phyloP scores from a whole-genome alignment of 2,888 invertebrate species.

The Pandemis heparana region DNA sequence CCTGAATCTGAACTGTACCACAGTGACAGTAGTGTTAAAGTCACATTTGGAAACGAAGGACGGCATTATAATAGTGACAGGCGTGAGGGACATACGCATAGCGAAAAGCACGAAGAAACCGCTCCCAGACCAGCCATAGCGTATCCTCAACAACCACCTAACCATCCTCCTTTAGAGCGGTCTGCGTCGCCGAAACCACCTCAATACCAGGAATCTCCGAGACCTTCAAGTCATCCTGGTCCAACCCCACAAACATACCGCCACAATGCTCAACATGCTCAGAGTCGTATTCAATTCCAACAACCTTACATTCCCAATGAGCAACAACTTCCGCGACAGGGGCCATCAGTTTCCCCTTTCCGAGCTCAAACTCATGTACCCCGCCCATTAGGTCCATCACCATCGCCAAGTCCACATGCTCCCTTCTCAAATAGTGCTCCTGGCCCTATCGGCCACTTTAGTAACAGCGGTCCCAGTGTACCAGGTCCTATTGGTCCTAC shows the following conservation, averaged over 20 bases:
- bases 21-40: conserved; percentile 91
- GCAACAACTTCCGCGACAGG: conserved; percentile 78
- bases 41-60: conserved; percentile 91
- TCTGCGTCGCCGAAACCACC: conserved; percentile 66
- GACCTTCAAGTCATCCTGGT: conserved; percentile 56
- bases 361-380: conserved; percentile 65
- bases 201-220: conserved; percentile 60
- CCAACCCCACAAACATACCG: conserved; percentile 62
- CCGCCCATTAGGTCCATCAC: conserved; percentile 69
- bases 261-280: conserved; percentile 68
- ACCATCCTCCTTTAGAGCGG: conserved; percentile 62
- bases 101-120: conserved; percentile 86
- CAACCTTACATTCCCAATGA: conserved; percentile 73
- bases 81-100: conserved; percentile 63
- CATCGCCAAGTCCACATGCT: conserved; percentile 62
- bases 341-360: conserved; percentile 73
- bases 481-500: conserved; percentile 67
- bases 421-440: conserved; percentile 67
- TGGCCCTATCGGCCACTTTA: conserved; percentile 63
- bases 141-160: conserved; percentile 72
- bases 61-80: conserved; percentile 74
- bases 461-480: conserved; percentile 62
- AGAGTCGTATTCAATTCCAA: conserved; percentile 80
- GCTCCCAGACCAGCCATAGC: conserved; percentile 88
- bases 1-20: conserved; percentile 95